phyloP scores from a whole-genome alignment of 2,113 vertebrate species.

The Eolophus roseicapilla region DNA sequence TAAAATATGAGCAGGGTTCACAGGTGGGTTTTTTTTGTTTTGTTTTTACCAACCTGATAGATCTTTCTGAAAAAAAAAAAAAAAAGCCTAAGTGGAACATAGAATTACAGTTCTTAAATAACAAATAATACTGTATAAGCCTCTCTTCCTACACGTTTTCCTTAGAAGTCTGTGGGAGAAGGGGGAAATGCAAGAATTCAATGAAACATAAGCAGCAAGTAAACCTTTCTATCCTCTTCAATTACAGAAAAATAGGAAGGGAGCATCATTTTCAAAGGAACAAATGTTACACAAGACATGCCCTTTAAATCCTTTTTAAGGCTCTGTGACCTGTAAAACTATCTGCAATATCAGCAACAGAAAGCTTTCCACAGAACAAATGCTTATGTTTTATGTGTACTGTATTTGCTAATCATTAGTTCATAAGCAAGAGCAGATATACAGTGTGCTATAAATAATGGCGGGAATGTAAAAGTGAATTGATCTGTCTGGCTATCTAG shows the following conservation, averaged over 20 bases:
- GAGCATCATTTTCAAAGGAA: slow-evolving; percentile 76
- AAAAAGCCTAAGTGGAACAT: background rate
- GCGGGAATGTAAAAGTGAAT: slow-evolving; percentile 84
- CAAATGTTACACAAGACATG: slow-evolving; percentile 75
- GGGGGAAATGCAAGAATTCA: slow-evolving; percentile 57
- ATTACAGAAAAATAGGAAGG: slow-evolving; percentile 72
- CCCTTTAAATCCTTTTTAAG: slow-evolving; percentile 84
- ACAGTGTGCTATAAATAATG: slow-evolving; percentile 85
- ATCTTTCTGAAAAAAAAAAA: background rate
- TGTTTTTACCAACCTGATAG: slow-evolving; percentile 28
- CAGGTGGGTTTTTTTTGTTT: background rate
- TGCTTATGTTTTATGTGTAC: slow-evolving; percentile 82
- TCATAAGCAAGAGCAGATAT: slow-evolving; percentile 85
- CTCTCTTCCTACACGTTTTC: slow-evolving; percentile 23
- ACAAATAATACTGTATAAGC: background rate
- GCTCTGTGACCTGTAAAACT: slow-evolving; percentile 78
- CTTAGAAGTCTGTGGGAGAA: slow-evolving; percentile 54
- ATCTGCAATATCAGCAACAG: slow-evolving; percentile 82
- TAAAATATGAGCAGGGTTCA: background rate
- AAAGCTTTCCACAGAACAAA: slow-evolving; percentile 76
- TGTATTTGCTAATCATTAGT: slow-evolving; percentile 86
- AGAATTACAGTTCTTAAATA: slow-evolving; percentile 41
- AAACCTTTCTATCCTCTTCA: slow-evolving; percentile 75
- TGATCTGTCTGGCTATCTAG: slow-evolving; percentile 88
- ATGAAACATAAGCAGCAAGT: slow-evolving; percentile 53